Base-by-base conservation (phyloP, 2,888 invertebrate species). In the Drosophila glabriapex region DNA sequence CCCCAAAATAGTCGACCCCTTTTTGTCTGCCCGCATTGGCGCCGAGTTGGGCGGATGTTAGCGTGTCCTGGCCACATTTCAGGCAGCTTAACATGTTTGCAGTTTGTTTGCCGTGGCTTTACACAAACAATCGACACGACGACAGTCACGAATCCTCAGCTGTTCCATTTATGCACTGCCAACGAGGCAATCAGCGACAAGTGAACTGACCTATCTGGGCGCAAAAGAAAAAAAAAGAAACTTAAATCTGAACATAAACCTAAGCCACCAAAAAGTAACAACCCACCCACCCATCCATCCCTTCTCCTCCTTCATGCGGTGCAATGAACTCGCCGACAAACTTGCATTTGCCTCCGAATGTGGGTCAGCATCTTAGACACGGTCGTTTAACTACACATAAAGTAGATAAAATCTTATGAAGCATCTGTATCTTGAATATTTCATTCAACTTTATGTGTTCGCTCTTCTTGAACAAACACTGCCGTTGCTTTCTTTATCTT, bases 11-110 rank as follows among this genome's bases (percentile, higher is more conserved):
- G 25, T 29, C 50, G 10, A 66, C 69, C 49, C 54, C 46, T 56
- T 68, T 66, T 71, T 69, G 82, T 73, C 83, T 75, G 76, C 73
- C 76, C 76, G 61, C 78, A 73, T 68, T 83, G 85, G 85, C 85
- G 85, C 85, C 85, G 80, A 71, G 59, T 66, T 73, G 83, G 78
- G 52, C 80, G 79, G 39, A 69, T 67, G 78, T 56, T 86, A 67
- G 86, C 86, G 86, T 86, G 86, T 86, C 74, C 88, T 78, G 73
- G 76, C 70, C 64, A 84, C 84, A 86, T 88, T 87, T 84, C 52
- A 58, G 70, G 72, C 74, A 64, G 39, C 58, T 67, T 55, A 64
- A 68, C 74, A 50, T 60, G 52, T 78, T 69, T 66, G 50, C 64
- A 69, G 65, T 62, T 53, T 71, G 58, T 56, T 70, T 70, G 62